phyloP scores from a whole-genome alignment of 2,113 vertebrate species.

The Brachirus orientalis region DNA sequence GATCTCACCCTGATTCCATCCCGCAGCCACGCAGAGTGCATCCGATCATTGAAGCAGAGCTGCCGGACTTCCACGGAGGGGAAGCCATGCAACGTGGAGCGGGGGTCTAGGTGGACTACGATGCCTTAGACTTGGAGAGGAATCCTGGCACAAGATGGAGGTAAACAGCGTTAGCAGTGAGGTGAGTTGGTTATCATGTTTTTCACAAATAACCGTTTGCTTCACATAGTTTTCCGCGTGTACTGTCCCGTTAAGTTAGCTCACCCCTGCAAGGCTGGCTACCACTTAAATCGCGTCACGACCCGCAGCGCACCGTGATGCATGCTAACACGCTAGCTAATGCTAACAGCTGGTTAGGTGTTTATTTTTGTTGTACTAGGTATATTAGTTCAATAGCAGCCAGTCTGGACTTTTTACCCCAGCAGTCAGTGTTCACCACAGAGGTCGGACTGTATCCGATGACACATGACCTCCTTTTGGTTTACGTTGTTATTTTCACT shows the following conservation, averaged over 20 bases:
- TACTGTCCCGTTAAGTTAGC: constrained; percentile 47
- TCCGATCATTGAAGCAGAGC: constrained; percentile 48
- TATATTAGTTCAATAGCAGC: constrained; percentile 7
- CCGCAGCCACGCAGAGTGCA: constrained; percentile 27
- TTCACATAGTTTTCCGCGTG: neutral
- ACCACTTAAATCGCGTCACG: constrained; percentile 64
- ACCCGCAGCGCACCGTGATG: constrained; percentile 66
- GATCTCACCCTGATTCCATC: constrained; percentile 18
- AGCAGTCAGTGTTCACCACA: accelerated
- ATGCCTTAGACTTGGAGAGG: constrained; percentile 86
- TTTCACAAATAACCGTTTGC: constrained; percentile 7
- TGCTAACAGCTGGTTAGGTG: constrained; percentile 73
- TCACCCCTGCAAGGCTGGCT: constrained; percentile 23
- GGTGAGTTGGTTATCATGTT: constrained; percentile 67
- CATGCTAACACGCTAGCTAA: constrained; percentile 73
- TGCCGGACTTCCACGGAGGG: constrained; percentile 60
- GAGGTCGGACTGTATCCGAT: neutral
- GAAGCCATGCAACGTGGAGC: constrained; percentile 77
- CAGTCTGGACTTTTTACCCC: neutral
- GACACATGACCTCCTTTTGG: neutral
- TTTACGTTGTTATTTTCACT: constrained; percentile 61
- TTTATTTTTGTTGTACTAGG: constrained; percentile 66
- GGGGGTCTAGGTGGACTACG: constrained; percentile 80
- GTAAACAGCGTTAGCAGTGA: constrained; percentile 84
- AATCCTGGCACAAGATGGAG: constrained; percentile 90